phyloP scores from a whole-genome alignment of 2,797 vertebrate genomes.

The Steatocranus sp. region DNA sequence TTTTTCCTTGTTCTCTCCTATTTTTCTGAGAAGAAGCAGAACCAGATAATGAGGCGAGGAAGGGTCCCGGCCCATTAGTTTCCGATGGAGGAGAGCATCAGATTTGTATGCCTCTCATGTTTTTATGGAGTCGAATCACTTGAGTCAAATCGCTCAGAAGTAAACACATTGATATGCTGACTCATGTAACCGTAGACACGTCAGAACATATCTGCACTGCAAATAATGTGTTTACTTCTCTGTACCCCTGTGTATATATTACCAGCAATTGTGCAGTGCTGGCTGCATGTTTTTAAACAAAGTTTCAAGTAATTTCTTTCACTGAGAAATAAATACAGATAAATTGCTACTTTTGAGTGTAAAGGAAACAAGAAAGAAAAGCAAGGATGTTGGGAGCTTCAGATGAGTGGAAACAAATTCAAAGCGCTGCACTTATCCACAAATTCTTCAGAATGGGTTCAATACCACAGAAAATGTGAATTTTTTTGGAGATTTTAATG shows the following conservation, averaged over 20 bases:
- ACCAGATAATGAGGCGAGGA: conserved; percentile 60
- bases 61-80: conserved; percentile 46
- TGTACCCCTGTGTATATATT: neutral
- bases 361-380: neutral
- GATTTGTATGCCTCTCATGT: conserved; percentile 34
- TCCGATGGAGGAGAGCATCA: conserved; percentile 35
- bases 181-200: neutral
- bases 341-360: neutral
- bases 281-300: neutral
- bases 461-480: neutral
- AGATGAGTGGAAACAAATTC: neutral
- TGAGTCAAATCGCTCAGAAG: neutral
- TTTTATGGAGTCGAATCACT: conserved; percentile 10
- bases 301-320: neutral
- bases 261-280: neutral
- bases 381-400: neutral
- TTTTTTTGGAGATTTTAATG: neutral
- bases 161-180: neutral
- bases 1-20: neutral
- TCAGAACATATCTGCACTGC: neutral
- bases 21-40: conserved; percentile 53
- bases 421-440: neutral
- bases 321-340: neutral
- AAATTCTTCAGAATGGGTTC: neutral
- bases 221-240: neutral